Evolutionary conservation across 2,113 vertebrate species (phyloP).

Genomic region (Ovis canadensis): DNA sequence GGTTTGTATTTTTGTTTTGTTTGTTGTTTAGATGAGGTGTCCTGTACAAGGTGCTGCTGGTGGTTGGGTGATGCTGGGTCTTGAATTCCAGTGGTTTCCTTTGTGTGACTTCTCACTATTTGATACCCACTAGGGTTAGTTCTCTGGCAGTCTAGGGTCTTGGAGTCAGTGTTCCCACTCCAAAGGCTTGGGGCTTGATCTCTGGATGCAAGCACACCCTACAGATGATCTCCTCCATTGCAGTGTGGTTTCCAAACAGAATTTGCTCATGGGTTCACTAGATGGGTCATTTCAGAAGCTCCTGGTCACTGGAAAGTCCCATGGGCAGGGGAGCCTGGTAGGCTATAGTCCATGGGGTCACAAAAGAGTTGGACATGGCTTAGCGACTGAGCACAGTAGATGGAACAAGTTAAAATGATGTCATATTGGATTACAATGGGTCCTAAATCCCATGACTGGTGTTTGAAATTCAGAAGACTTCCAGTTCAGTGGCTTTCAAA

Average conservation of each 20-base stretch:
- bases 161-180: neutral
- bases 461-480: neutral
- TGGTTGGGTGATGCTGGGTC: neutral
- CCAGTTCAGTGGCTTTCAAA: neutral
- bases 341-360: neutral
- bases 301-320: neutral
- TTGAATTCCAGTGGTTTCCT: neutral
- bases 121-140: neutral
- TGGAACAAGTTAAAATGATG: neutral
- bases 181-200: neutral
- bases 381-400: neutral
- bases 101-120: neutral
- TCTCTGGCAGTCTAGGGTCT: neutral
- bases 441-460: neutral
- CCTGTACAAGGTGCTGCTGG: neutral
- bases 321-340: neutral
- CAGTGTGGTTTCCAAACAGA: neutral
- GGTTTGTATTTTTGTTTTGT: neutral
- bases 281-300: neutral
- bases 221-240: neutral
- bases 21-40: neutral
- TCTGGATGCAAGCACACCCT: neutral
- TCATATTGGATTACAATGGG: neutral
- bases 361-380: neutral
- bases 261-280: neutral